Evolutionary conservation across 2,797 vertebrate species (phyloP).

Genomic region (Lagorchestes hirsutus): DNA sequence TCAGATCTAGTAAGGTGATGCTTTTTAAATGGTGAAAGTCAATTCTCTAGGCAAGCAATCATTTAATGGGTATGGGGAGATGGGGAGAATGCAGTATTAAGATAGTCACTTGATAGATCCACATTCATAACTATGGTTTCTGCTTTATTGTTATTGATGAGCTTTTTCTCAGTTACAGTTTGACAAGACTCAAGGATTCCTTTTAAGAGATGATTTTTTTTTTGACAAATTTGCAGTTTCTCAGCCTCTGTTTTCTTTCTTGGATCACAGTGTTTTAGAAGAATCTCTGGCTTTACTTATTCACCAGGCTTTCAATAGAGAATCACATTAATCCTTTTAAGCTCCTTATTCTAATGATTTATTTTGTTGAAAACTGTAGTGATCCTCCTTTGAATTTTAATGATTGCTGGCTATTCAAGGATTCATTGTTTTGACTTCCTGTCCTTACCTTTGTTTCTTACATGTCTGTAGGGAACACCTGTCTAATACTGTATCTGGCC

Average conservation of each 20-base stretch:
- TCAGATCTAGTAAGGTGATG: slow-evolving; percentile 64
- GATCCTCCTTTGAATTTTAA: slow-evolving; percentile 95
- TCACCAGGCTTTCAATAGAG: slow-evolving; percentile 91
- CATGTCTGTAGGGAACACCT: slow-evolving; percentile 92
- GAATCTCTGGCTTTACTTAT: slow-evolving; percentile 88
- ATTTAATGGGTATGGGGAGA: slow-evolving; percentile 39
- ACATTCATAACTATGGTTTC: slow-evolving; percentile 49
- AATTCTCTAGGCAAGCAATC: slow-evolving; percentile 60
- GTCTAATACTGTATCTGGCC: slow-evolving; percentile 90
- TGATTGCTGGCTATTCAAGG: slow-evolving; percentile 91
- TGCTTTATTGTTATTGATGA: slow-evolving; percentile 62
- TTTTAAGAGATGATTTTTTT: slow-evolving; percentile 78
- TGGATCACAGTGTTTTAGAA: slow-evolving; percentile 86
- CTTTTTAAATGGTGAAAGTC: slow-evolving; percentile 67
- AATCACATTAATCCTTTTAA: slow-evolving; percentile 94
- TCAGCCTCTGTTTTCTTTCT: slow-evolving; percentile 82
- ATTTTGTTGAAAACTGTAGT: slow-evolving; percentile 93
- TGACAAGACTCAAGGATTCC: slow-evolving; percentile 72
- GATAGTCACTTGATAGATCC: slow-evolving; percentile 45
- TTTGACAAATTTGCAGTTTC: slow-evolving; percentile 82
- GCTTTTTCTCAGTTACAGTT: slow-evolving; percentile 70
- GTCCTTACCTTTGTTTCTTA: slow-evolving; percentile 93
- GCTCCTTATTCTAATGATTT: slow-evolving; percentile 95
- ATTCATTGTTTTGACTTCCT: slow-evolving; percentile 96
- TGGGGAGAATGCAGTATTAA: slow-evolving; percentile 29